Conservation (phyloP, 2,797 vertebrate species). For the Crocidura indochinensis region DNA sequence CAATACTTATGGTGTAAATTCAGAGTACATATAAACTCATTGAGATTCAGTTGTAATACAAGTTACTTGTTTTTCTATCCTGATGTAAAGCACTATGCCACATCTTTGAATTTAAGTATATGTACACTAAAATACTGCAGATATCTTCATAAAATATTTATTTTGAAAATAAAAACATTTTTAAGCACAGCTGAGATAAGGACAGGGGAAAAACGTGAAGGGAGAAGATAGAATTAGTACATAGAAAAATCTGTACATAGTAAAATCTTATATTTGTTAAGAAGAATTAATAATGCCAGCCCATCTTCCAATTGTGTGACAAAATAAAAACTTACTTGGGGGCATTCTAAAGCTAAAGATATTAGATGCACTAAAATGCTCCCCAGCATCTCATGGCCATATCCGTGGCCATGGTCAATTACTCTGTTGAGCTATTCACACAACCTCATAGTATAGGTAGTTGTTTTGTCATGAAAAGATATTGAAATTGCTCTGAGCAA, state of each 20-base stretch:
- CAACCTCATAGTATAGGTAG: neutral
- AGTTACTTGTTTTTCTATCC: neutral
- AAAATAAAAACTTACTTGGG: constrained; percentile 35
- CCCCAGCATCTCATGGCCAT: constrained; percentile 17
- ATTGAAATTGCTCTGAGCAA: neutral
- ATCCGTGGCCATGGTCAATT: neutral
- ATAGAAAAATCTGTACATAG: constrained; percentile 51
- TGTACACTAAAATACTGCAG: constrained; percentile 41
- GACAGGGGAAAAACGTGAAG: neutral
- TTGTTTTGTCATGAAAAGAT: constrained; percentile 50
- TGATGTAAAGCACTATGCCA: constrained; percentile 9
- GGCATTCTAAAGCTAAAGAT: constrained; percentile 52
- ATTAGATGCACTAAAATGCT: constrained; percentile 4
- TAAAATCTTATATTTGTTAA: constrained; percentile 57
- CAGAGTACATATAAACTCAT: constrained; percentile 50
- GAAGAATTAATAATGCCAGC: neutral
- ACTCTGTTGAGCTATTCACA: neutral
- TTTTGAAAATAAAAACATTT: constrained; percentile 64
- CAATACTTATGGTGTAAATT: neutral
- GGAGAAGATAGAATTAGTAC: neutral
- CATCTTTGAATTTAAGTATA: constrained; percentile 55
- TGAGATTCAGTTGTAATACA: constrained; percentile 47
- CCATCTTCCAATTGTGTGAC: constrained; percentile 43
- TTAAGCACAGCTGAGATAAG: constrained; percentile 17
- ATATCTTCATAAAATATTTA: constrained; percentile 53